Evolutionary conservation across 2,113 vertebrate species (phyloP).

Genomic region (Tringa solitaria): DNA sequence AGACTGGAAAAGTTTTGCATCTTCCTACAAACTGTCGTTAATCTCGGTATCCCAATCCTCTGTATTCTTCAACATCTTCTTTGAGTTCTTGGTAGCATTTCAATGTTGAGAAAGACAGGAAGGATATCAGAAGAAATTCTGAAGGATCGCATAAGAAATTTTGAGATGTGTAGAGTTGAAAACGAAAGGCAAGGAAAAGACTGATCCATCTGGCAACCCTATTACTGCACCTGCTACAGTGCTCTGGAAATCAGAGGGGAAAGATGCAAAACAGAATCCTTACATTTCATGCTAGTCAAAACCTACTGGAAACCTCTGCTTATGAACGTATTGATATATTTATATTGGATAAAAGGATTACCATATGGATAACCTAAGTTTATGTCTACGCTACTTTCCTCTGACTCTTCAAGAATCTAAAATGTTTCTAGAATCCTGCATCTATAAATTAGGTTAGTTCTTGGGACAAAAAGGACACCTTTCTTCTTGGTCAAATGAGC

Average conservation of each 20-base stretch:
- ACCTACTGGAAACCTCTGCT: background rate
- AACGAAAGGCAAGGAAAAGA: background rate
- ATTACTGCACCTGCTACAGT: background rate
- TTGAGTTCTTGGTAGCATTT: background rate
- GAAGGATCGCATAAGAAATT: background rate
- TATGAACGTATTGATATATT: background rate
- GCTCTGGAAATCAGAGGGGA: background rate
- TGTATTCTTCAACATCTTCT: background rate
- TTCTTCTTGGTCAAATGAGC: background rate
- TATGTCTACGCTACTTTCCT: background rate
- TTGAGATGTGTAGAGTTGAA: background rate
- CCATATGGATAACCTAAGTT: background rate
- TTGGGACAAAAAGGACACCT: background rate
- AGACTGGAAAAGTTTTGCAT: background rate
- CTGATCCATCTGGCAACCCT: background rate
- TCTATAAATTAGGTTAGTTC: background rate
- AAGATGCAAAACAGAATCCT: background rate
- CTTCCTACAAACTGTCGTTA: background rate
- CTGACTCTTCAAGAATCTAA: background rate
- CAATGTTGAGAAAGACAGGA: background rate
- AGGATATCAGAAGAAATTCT: background rate
- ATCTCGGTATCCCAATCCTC: background rate
- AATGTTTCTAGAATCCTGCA: background rate
- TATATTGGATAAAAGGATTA: background rate
- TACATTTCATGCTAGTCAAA: background rate